phyloP scores from a whole-genome alignment of 1,140 invertebrate genomes.

The Carcinoscorpius rotundicauda region DNA sequence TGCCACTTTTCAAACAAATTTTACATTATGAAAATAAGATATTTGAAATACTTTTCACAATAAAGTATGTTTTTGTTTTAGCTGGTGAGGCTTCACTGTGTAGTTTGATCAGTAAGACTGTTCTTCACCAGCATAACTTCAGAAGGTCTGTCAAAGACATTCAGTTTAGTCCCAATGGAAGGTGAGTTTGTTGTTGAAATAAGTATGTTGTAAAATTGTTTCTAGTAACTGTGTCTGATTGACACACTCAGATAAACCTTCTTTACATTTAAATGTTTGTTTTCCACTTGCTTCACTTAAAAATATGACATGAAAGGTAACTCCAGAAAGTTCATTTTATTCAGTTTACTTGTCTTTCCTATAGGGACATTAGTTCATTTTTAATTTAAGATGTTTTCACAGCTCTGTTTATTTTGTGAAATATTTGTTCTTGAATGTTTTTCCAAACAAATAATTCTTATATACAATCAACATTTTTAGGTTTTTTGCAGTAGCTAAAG shows the following conservation, averaged over 20 bases:
- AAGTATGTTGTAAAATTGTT: no score
- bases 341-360: no score
- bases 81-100: constrained; percentile 77
- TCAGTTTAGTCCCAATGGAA: constrained; percentile 88
- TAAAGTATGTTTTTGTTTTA: constrained; percentile 34
- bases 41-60: no score
- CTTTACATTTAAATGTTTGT: no score
- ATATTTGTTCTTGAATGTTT: constrained; percentile 9
- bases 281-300: no score
- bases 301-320: no score
- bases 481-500: constrained; percentile 76
- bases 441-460: neutral
- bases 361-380: neutral
- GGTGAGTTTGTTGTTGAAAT: constrained; percentile 30
- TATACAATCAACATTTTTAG: constrained; percentile 26
- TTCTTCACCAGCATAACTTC: constrained; percentile 75
- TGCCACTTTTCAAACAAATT: no score
- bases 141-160: constrained; percentile 56
- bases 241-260: no score
- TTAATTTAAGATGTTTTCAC: neutral
- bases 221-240: no score
- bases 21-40: no score
- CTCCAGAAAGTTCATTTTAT: no score
- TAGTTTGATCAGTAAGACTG: constrained; percentile 66
- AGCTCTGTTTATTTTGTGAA: constrained; percentile 6